phyloP scores from a whole-genome alignment of 2,888 invertebrate species.

The Pardosa pseudoannulata region DNA sequence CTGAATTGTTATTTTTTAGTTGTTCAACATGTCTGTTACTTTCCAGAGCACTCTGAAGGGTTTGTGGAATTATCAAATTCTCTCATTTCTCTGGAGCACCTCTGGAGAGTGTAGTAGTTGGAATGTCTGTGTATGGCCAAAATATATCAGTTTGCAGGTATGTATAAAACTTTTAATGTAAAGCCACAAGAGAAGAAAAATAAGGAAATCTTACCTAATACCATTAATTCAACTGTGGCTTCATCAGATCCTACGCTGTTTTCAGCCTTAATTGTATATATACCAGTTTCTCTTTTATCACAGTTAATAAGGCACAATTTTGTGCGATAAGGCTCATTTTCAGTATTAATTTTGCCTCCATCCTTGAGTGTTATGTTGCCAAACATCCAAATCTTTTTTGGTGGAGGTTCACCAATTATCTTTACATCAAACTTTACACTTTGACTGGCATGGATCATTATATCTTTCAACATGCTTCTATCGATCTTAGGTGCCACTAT shows the following conservation, averaged over 20 bases:
- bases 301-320: conserved; percentile 87
- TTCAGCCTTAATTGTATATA: conserved; percentile 90
- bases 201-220: conserved; percentile 90
- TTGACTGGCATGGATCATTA: conserved; percentile 91
- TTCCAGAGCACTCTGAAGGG: no score
- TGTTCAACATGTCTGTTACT: no score
- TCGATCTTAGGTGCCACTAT: conserved; percentile 96
- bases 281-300: conserved; percentile 88
- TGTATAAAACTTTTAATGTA: no score
- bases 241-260: conserved; percentile 93
- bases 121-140: no score
- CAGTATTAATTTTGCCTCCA: conserved; percentile 80
- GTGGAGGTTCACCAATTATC: conserved; percentile 94
- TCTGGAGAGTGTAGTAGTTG: no score
- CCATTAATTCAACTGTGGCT: conserved; percentile 88
- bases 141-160: no score
- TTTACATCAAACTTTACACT: conserved; percentile 91
- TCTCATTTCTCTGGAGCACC: no score
- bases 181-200: no score
- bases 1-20: no score
- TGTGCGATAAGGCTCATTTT: conserved; percentile 89
- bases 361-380: conserved; percentile 63
- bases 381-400: conserved; percentile 78
- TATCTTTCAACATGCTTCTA: conserved; percentile 89
- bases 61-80: no score